Percentiles rank a stretch among this genome's conserved stretches.
Conservation (phyloP, 2,888 invertebrate genomes). For the Prosapia bicincta region DNA sequence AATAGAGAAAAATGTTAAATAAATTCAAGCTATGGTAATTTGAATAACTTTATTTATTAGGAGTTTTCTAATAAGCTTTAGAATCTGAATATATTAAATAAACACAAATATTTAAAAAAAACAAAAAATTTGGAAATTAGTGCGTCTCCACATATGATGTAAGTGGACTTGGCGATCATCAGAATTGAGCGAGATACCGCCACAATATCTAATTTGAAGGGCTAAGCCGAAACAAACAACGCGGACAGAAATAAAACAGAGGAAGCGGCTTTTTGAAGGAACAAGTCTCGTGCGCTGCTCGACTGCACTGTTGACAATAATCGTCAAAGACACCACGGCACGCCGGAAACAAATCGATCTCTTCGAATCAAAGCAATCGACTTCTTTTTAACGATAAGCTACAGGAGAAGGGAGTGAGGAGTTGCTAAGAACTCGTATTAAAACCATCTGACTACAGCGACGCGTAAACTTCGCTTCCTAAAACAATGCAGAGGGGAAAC, state of each 20-base stretch:
- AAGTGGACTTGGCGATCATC: too few species aligned
- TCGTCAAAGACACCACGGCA: slow-evolving; percentile 22
- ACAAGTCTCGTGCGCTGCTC: background rate
- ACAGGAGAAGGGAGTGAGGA: background rate
- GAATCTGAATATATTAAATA: too few species aligned
- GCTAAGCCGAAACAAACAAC: background rate
- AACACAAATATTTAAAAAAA: too few species aligned
- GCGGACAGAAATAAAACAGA: background rate
- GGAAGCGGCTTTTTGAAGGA: background rate
- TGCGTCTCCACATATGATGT: too few species aligned
- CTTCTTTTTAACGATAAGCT: slow-evolving; percentile 22
- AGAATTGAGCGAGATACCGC: too few species aligned
- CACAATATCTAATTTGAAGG: background rate
- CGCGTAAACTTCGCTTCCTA: background rate
- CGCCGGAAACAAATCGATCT: slow-evolving; percentile 25
- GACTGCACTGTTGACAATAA: slow-evolving; percentile 11
- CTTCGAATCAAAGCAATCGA: slow-evolving; percentile 7
- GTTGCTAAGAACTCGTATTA: background rate
- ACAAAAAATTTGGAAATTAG: too few species aligned
- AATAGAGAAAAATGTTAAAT: too few species aligned
- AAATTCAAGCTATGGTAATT: too few species aligned
- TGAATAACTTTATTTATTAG: too few species aligned
- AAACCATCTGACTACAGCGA: slow-evolving; percentile 3
- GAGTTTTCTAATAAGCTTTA: too few species aligned
- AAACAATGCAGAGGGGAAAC: background rate